These are phyloP conservation scores for Onychomys torridus DNA, from an alignment of 2,797 vertebrate genomes.

Conservation along the genomic window DNA sequence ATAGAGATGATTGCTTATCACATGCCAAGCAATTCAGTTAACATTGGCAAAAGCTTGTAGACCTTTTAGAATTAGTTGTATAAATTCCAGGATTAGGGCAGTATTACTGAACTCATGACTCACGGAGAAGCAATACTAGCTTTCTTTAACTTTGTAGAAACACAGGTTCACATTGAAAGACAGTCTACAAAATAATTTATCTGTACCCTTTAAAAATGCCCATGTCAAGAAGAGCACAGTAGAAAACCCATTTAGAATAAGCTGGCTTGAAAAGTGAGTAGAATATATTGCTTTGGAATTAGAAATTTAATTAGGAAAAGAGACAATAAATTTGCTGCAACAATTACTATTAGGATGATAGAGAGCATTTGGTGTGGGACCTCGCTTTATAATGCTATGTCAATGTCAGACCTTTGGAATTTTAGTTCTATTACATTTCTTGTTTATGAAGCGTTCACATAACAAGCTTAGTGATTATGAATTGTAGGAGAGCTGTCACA, in stretches of 20 bases:
- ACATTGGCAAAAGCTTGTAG: not conserved
- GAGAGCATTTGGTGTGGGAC: not conserved
- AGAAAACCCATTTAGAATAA: not conserved
- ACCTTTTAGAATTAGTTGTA: constrained; percentile 31
- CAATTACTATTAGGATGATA: not conserved
- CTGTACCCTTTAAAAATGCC: not conserved
- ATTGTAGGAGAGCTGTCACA: not conserved
- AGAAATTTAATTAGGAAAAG: constrained; percentile 42
- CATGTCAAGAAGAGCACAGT: not conserved
- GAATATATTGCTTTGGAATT: not conserved
- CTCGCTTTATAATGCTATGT: not conserved
- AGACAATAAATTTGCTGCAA: not conserved
- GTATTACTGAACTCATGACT: not conserved
- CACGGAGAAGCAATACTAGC: not conserved
- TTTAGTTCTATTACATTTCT: not conserved
- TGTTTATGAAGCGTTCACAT: not conserved
- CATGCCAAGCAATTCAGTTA: not conserved
- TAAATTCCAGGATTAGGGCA: constrained; percentile 1
- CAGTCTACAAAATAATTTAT: not conserved
- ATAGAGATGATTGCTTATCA: not conserved
- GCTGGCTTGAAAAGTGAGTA: not conserved
- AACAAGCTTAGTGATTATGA: not conserved
- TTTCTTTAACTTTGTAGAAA: not conserved
- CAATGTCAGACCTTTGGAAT: constrained; percentile 14
- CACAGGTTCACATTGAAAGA: not conserved